Percentiles rank a stretch among this genome's conserved stretches.
These are phyloP conservation scores for Lagodon rhomboides DNA, from an alignment of 2,797 vertebrate species.

Conservation along the genomic window DNA sequence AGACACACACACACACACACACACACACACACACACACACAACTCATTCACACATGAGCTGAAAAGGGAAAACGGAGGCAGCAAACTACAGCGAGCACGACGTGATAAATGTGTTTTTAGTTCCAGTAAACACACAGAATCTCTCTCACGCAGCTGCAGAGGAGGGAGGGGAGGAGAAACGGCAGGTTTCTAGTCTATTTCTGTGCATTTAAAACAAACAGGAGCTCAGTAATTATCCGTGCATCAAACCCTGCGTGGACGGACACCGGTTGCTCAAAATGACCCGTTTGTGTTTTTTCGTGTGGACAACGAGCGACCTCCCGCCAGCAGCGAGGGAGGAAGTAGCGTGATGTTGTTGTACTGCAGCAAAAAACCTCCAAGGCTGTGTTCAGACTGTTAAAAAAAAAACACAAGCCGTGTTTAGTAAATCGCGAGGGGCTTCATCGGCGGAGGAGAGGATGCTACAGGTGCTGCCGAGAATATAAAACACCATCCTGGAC, in stretches of 20 bases:
- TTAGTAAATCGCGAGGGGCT: neutral
- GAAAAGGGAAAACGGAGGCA: conserved; percentile 12
- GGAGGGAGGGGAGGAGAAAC: conserved; percentile 3
- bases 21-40: conserved; percentile 11
- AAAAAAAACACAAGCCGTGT: neutral
- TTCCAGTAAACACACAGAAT: conserved; percentile 10
- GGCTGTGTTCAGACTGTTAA: neutral
- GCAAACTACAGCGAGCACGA: conserved; percentile 10
- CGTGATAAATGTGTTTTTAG: conserved; percentile 53
- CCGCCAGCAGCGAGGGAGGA: neutral
- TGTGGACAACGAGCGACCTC: neutral
- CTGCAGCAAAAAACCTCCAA: neutral
- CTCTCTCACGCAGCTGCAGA: neutral
- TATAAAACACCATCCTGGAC: neutral
- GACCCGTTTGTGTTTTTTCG: neutral
- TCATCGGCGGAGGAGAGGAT: neutral
- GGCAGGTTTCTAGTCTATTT: neutral
- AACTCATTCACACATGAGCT: conserved; percentile 18
- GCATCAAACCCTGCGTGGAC: neutral
- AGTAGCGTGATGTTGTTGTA: neutral
- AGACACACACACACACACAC: conserved; percentile 25
- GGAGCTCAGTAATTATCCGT: neutral
- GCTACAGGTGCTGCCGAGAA: neutral
- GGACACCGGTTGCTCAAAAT: neutral
- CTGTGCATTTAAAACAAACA: neutral